Evolutionary conservation across 2,888 invertebrate genomes (phyloP).

Genomic region (Mesorhabditis spiculigera): DNA sequence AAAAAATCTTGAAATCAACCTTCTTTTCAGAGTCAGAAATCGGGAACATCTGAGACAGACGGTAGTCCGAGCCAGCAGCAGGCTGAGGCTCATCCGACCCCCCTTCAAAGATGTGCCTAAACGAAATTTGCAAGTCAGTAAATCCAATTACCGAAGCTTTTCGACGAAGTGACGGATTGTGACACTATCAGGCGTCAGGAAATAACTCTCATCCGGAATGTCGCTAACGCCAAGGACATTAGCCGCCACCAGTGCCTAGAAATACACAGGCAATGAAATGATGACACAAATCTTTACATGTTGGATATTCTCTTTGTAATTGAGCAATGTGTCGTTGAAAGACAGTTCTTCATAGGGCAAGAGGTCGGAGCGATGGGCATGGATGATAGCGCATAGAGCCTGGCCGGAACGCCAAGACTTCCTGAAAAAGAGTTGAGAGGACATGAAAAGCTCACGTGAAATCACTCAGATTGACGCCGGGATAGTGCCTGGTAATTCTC

Average conservation of each 20-base stretch:
- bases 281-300: no score
- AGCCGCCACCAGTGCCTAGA: constrained; percentile 24
- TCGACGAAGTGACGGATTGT: constrained; percentile 26
- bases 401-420: constrained; percentile 50
- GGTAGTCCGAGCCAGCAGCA: constrained; percentile 31
- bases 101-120: constrained; percentile 28
- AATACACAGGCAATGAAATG: not conserved
- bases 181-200: constrained; percentile 32
- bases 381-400: constrained; percentile 53
- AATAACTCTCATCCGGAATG: constrained; percentile 31
- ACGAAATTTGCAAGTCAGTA: not conserved
- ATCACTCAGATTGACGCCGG: constrained; percentile 39
- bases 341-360: no score
- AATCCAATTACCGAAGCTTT: constrained; percentile 7
- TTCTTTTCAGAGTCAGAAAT: constrained; percentile 35
- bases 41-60: constrained; percentile 32
- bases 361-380: constrained; percentile 44
- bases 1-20: constrained; percentile 8
- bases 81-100: constrained; percentile 23
- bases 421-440: constrained; percentile 21
- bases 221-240: constrained; percentile 25
- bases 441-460: constrained; percentile 33
- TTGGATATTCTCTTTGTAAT: no score
- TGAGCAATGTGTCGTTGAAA: no score
- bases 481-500: constrained; percentile 41